These are phyloP conservation scores for Clarias magur DNA, from an alignment of 2,113 vertebrate species.

Conservation along the genomic window DNA sequence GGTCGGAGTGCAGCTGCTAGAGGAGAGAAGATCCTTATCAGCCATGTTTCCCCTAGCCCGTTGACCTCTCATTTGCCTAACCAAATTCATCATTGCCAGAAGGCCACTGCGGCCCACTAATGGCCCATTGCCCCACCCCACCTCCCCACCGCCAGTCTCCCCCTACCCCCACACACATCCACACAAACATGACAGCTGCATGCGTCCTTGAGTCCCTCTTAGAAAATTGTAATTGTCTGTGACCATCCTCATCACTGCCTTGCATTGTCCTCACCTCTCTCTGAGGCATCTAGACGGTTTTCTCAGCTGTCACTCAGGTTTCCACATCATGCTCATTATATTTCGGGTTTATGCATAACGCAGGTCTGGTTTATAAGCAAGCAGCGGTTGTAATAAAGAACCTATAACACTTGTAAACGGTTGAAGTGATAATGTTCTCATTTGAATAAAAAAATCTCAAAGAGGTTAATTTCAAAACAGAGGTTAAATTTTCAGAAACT, in stretches of 20 bases:
- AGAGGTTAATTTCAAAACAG: neutral
- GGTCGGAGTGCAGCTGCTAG: slow-evolving; percentile 54
- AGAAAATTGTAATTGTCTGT: slow-evolving; percentile 41
- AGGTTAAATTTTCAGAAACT: neutral
- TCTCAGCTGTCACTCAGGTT: slow-evolving; percentile 33
- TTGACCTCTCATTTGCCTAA: slow-evolving; percentile 62
- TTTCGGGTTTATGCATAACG: neutral
- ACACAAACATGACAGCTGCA: slow-evolving; percentile 46
- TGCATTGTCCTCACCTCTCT: slow-evolving; percentile 24
- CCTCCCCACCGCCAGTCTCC: neutral
- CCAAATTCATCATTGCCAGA: slow-evolving; percentile 56
- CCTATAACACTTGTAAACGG: neutral
- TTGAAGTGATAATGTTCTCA: neutral
- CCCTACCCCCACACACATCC: neutral
- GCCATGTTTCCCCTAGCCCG: slow-evolving; percentile 56
- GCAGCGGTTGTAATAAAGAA: neutral
- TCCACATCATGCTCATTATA: neutral
- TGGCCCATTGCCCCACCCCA: neutral
- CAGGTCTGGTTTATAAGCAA: neutral
- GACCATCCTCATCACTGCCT: slow-evolving; percentile 26
- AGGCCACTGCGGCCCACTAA: slow-evolving; percentile 30
- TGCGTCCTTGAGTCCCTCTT: slow-evolving; percentile 25
- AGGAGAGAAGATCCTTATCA: slow-evolving; percentile 53
- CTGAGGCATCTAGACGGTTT: neutral
- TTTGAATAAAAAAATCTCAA: neutral